Base-by-base conservation (phyloP, 2,888 invertebrate species). In the Temnothorax ravouxi region DNA sequence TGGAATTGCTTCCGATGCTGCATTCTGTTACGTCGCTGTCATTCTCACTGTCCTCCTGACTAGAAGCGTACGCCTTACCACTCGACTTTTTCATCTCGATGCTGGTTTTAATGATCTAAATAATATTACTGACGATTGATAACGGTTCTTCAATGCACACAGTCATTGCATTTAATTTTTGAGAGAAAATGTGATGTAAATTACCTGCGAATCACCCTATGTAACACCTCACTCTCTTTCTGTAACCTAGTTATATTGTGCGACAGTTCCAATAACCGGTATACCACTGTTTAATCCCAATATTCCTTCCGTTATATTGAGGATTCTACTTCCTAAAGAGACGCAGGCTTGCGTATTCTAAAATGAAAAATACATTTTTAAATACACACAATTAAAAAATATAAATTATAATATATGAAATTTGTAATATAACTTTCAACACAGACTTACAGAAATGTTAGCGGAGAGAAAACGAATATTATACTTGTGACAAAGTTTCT, bases 11-110 rank as follows among this genome's bases (percentile, higher is more conserved):
- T 1, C 94, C 95, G 56, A 95, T 94, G 67, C 95, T 95, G 69
- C 95, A 95, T 84, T 95, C 95, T 2, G 95, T 95, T 76, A 94
- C 94, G 82, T 95, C 95, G 62, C 94, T 95, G 1, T 94, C 94
- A 79, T 94, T 94, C 11, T 95, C 94, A 69, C 94, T 94, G 25
- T 95, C 95, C 84, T 95, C 95, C 64, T 94, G 94, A 83, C 94
- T 95, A 11, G 94, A 94, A 34, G 94, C 91, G 66, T 95, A 95
- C 0, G 93, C 85, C 75, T 94, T 94, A 44, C 79, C 90, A 1
- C 88, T 87, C 25, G 90, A 66, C 83, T 94, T 95, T 86, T 94
- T 95, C 94, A 94, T 94, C 75, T 87, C 87, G 6, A 47, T 83
- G 44, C 47, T 66, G 13, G 41, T 52, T 21, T 64, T 15, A 13